Conservation (phyloP, 2,888 invertebrate species). For the Teinopalpus imperialis region DNA sequence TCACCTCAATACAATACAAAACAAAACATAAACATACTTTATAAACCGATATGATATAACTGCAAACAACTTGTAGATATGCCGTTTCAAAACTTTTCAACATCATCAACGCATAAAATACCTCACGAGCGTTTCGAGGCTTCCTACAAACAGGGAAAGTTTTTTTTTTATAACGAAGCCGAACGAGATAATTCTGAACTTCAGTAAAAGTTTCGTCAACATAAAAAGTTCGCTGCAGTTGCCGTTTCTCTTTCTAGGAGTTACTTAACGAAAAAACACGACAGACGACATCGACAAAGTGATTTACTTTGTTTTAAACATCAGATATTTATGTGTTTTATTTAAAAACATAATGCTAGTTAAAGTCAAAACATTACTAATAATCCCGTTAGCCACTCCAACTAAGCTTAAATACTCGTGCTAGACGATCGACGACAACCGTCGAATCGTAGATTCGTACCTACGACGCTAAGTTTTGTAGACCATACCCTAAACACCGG, state of each 20-base stretch:
- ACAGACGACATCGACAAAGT: too few relatives aligned
- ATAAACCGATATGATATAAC: conserved; percentile 2
- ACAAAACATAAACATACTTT: background rate
- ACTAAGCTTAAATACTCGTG: too few relatives aligned
- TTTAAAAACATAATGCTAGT: too few relatives aligned
- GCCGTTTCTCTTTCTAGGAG: conserved; percentile 12
- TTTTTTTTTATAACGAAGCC: conserved; percentile 22
- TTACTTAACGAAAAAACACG: conserved; percentile 13
- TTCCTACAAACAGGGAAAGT: conserved; percentile 24
- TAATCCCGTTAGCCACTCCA: too few relatives aligned
- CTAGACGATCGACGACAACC: too few relatives aligned
- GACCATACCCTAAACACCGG: too few relatives aligned
- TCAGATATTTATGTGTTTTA: too few relatives aligned
- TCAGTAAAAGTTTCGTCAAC: conserved; percentile 15
- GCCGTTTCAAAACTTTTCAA: conserved; percentile 14
- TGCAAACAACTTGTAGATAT: background rate
- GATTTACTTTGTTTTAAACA: too few relatives aligned
- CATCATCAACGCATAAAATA: conserved; percentile 20
- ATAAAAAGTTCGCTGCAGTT: conserved; percentile 22
- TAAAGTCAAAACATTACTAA: too few relatives aligned
- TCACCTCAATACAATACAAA: too few relatives aligned
- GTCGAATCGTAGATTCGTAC: too few relatives aligned
- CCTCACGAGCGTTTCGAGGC: conserved; percentile 17
- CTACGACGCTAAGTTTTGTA: too few relatives aligned
- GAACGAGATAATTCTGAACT: conserved; percentile 25